These are phyloP conservation scores for Pardosa pseudoannulata DNA, from an alignment of 2,888 invertebrate species.

Conservation along the genomic window DNA sequence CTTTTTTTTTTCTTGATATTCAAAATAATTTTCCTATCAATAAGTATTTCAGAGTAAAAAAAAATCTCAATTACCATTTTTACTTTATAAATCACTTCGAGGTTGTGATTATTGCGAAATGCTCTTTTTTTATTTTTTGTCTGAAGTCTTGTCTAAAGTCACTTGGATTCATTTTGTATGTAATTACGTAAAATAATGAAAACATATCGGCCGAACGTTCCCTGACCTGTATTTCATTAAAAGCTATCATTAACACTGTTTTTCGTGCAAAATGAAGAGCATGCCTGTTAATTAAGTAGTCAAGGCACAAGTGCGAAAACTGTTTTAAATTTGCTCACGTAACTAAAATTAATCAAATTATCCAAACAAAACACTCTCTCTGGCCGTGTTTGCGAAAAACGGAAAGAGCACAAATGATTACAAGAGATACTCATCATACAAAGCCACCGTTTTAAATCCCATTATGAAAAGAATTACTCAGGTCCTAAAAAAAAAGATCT, in stretches of 20 bases:
- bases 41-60: no score
- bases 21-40: no score
- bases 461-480: conserved; percentile 33
- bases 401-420: background rate
- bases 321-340: conserved; percentile 14
- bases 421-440: conserved; percentile 28
- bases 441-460: conserved; percentile 38
- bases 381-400: conserved; percentile 42
- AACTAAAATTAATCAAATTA: conserved; percentile 42
- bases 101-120: no score
- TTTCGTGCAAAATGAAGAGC: background rate
- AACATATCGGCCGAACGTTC: background rate
- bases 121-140: no score
- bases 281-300: conserved; percentile 1
- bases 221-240: background rate
- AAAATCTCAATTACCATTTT: no score
- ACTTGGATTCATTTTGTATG: background rate
- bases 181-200: background rate
- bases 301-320: background rate
- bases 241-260: background rate
- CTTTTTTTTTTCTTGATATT: no score
- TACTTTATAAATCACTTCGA: no score
- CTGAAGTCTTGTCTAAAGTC: background rate
- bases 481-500: background rate
- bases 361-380: conserved; percentile 27